Evolutionary conservation across 2,113 vertebrate species (phyloP).

Genomic region (Stegostoma tigrinum): DNA sequence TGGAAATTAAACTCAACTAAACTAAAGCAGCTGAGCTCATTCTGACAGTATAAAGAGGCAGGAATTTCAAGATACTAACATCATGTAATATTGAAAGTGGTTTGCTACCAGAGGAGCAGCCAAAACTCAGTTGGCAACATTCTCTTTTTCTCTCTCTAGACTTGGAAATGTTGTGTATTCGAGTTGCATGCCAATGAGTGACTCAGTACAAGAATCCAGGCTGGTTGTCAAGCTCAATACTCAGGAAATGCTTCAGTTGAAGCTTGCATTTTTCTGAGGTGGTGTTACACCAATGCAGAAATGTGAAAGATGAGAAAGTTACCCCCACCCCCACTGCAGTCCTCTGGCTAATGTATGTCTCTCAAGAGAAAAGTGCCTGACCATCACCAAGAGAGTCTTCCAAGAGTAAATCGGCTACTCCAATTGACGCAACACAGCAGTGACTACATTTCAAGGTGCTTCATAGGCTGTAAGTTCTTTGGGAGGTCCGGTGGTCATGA

Average conservation of each 20-base stretch:
- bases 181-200: background rate
- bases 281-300: background rate
- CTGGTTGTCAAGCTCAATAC: background rate
- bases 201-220: background rate
- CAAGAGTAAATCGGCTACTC: too few relatives aligned
- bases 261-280: background rate
- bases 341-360: background rate
- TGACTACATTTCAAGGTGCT: background rate
- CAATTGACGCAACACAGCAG: too few relatives aligned
- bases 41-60: background rate
- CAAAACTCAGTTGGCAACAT: background rate
- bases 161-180: background rate
- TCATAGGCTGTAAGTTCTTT: background rate
- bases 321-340: background rate
- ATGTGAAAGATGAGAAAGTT: background rate
- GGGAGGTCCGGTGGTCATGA: background rate
- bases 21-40: background rate
- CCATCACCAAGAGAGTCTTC: too few relatives aligned
- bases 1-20: background rate
- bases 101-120: background rate
- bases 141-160: background rate
- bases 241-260: background rate
- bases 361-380: background rate
- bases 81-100: background rate
- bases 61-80: background rate